Evolutionary conservation across 1,140 invertebrate genomes (phyloP).

Genomic region (Anoplolepis gracilipes): DNA sequence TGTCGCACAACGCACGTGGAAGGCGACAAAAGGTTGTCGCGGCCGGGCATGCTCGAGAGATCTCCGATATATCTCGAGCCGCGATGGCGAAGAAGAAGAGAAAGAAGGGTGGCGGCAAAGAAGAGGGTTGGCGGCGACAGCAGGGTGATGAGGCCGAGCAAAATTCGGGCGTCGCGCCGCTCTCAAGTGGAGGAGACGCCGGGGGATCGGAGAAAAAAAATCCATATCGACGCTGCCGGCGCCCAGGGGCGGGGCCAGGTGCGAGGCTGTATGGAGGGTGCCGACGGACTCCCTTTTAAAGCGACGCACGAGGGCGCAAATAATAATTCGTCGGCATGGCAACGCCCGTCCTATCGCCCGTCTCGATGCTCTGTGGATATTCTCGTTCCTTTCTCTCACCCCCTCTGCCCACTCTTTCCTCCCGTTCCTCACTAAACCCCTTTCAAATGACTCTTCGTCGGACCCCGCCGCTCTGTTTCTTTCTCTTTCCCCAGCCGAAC

Average conservation of each 20-base stretch:
- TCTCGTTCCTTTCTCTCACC: conserved; percentile 53
- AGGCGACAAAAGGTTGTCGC: conserved; percentile 73
- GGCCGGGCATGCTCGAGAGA: conserved; percentile 65
- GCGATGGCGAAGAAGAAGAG: not conserved
- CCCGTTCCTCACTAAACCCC: conserved; percentile 31
- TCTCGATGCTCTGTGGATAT: conserved; percentile 61
- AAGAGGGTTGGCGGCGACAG: not conserved
- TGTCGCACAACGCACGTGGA: conserved; percentile 51
- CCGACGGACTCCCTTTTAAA: conserved; percentile 69
- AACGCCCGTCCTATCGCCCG: conserved; percentile 69
- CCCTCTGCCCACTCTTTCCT: not conserved
- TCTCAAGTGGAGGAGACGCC: conserved; percentile 77
- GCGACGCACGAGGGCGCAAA: conserved; percentile 78
- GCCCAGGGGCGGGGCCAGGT: conserved; percentile 73
- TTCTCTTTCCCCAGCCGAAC: conserved; percentile 52
- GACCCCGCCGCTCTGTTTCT: not conserved
- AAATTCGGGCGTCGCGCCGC: conserved; percentile 83
- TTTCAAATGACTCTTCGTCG: conserved; percentile 45
- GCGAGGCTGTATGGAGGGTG: conserved; percentile 65
- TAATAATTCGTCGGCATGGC: conserved; percentile 81
- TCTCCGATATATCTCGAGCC: conserved; percentile 41
- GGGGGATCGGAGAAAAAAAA: conserved; percentile 70
- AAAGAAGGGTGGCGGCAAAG: not conserved
- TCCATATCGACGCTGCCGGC: conserved; percentile 70
- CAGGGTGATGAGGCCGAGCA: conserved; percentile 32